Evolutionary conservation across 2,113 vertebrate species (phyloP).

Genomic region (Engraulis encrasicolus): DNA sequence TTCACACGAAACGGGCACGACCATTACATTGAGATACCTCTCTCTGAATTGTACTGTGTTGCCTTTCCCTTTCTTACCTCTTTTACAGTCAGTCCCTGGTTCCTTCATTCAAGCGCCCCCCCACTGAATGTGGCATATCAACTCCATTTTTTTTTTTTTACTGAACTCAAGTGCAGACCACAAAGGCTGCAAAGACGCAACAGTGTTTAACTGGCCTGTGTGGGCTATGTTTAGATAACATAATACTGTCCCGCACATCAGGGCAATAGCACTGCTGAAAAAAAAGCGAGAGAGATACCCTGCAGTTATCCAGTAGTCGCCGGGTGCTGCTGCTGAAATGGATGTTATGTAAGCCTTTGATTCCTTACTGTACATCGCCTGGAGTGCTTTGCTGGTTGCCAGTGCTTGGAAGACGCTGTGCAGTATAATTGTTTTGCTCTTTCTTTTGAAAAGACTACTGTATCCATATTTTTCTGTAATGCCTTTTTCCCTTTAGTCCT

Average conservation of each 20-base stretch:
- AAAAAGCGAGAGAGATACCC: slow-evolving; percentile 22
- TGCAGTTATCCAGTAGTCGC: neutral
- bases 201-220: neutral
- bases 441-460: no score
- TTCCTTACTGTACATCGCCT: slow-evolving; percentile 25
- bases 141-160: neutral
- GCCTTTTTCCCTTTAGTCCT: neutral
- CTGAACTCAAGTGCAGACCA: neutral
- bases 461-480: no score
- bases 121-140: neutral
- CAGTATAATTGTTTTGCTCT: neutral
- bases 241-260: slow-evolving; percentile 14
- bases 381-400: neutral
- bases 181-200: neutral
- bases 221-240: slow-evolving; percentile 18
- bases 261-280: neutral
- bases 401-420: neutral
- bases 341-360: slow-evolving; percentile 39
- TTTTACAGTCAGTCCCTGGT: no score
- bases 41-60: neutral
- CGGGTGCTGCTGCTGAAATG: slow-evolving; percentile 28
- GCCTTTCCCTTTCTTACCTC: neutral
- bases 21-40: neutral
- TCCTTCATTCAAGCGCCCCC: neutral
- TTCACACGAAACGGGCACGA: neutral